Conservation (phyloP, 1,140 invertebrate genomes). For the Reticulitermes speratus region DNA sequence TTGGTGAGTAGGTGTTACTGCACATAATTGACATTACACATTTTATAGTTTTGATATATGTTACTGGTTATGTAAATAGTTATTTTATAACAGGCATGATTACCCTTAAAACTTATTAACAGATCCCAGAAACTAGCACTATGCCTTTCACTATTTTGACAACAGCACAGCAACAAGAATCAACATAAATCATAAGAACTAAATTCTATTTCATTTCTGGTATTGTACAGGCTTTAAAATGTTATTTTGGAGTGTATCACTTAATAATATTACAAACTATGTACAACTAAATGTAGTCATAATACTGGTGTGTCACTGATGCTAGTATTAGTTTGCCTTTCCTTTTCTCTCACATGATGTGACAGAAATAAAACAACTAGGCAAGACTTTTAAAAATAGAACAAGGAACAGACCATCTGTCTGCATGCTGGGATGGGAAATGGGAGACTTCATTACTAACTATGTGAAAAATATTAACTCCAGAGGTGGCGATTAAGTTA, state of each 20-base stretch:
- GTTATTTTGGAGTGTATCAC: neutral
- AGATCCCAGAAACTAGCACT: neutral
- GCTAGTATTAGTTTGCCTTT: neutral
- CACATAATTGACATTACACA: too few relatives aligned
- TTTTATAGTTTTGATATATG: too few relatives aligned
- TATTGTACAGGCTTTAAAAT: neutral
- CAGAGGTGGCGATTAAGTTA: neutral
- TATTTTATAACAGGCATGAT: neutral
- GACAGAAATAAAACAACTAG: neutral
- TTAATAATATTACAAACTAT: neutral
- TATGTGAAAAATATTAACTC: neutral
- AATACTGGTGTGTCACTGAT: neutral
- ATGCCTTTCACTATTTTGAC: neutral
- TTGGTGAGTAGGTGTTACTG: too few relatives aligned
- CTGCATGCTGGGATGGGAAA: neutral
- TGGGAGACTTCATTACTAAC: neutral
- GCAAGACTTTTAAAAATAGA: constrained; percentile 6
- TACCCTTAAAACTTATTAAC: neutral
- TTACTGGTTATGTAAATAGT: too few relatives aligned
- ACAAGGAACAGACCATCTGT: neutral
- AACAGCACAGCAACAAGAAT: neutral
- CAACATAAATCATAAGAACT: neutral
- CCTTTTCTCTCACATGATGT: too few relatives aligned
- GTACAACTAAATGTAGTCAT: neutral
- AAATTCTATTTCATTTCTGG: neutral